A percentile compares a stretch with the other conserved stretches of the same genome.
Conservation (phyloP, 2,113 vertebrate species). For the Stegastes partitus region DNA sequence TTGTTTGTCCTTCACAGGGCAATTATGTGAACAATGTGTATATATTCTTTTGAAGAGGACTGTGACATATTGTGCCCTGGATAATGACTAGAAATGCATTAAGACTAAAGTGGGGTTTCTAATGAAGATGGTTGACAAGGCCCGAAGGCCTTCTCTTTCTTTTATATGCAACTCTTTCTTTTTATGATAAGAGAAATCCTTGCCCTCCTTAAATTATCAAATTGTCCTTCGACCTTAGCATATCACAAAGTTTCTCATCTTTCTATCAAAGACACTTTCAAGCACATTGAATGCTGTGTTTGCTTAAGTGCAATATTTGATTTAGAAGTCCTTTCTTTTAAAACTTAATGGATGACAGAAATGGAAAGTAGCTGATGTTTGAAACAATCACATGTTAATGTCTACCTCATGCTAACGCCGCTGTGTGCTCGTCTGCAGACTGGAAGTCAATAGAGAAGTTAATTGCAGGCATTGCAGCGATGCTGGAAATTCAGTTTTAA, state of each 20-base stretch:
- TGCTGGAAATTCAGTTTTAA: not conserved
- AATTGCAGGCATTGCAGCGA: not conserved
- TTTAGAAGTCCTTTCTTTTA: constrained; percentile 58
- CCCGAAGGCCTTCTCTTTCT: constrained; percentile 70
- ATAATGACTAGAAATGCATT: constrained; percentile 81
- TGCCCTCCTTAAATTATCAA: constrained; percentile 72
- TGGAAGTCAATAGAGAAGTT: not conserved
- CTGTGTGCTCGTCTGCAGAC: not conserved
- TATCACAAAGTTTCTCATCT: constrained; percentile 65
- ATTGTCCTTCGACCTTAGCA: constrained; percentile 70
- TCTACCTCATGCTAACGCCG: not conserved
- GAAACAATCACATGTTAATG: constrained; percentile 52
- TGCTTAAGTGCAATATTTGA: constrained; percentile 56
- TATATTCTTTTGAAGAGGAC: constrained; percentile 77
- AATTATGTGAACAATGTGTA: constrained; percentile 81
- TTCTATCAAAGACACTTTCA: constrained; percentile 70
- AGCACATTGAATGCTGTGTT: constrained; percentile 42
- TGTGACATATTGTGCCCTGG: constrained; percentile 70
- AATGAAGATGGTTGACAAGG: constrained; percentile 73
- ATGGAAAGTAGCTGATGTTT: constrained; percentile 37
- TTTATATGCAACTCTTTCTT: constrained; percentile 58
- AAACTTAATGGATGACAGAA: constrained; percentile 55
- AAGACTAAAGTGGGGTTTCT: constrained; percentile 75
- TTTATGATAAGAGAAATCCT: constrained; percentile 71
- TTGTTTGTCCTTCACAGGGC: constrained; percentile 83